Evolutionary conservation across 2,888 invertebrate genomes (phyloP).

Genomic region (Leucania comma): DNA sequence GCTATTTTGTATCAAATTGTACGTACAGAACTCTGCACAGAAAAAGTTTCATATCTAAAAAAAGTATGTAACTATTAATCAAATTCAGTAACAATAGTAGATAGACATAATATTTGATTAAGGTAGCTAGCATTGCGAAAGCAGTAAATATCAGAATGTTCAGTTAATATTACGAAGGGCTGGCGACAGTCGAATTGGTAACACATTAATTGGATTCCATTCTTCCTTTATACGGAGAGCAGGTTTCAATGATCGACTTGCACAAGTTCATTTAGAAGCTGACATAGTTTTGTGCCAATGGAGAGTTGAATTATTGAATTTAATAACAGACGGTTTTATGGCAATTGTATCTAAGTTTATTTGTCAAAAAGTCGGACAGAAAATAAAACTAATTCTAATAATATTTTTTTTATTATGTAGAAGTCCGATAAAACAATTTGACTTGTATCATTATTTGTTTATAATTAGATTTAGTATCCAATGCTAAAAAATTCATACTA

Average conservation of each 20-base stretch:
- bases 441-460: no score
- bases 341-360: neutral
- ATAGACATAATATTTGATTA: neutral
- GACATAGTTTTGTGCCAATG: conserved; percentile 11
- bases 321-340: neutral
- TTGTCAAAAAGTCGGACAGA: neutral
- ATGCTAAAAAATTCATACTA: no score
- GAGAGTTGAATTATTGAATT: neutral
- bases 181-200: conserved; percentile 11
- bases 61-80: no score
- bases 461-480: no score
- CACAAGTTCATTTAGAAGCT: conserved; percentile 27
- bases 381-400: neutral
- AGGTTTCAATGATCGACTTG: conserved; percentile 30
- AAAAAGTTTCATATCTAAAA: neutral
- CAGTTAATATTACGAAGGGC: conserved; percentile 29
- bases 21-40: neutral
- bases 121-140: conserved; percentile 12
- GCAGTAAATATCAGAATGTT: conserved; percentile 11
- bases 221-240: conserved; percentile 13
- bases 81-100: no score
- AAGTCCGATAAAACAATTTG: no score
- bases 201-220: conserved; percentile 42
- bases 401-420: no score
- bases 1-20: neutral